Base-by-base conservation (phyloP, 2,113 vertebrate genomes). In the Leptodactylus fuscus region DNA sequence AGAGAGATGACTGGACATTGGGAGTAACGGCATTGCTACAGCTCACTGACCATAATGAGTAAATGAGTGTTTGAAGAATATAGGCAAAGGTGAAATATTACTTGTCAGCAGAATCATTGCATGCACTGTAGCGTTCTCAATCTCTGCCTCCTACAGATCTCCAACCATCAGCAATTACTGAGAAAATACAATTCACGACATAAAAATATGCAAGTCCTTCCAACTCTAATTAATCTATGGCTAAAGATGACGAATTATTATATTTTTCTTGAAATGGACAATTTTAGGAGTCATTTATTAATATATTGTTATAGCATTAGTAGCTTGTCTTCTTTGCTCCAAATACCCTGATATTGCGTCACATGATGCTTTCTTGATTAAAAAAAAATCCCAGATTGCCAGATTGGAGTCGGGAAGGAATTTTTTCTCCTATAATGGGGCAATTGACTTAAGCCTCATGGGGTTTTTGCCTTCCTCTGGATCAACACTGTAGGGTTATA, bases 41-140 rank as follows among this genome's bases (percentile, higher is more conserved):
- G 65, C 34, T 38, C 65, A 69, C 65, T 69, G 65, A 38, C 34
- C 65, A 36, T 69, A 69, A 69, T 69, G 65, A 69, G 65, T 69
- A 69, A 69, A 69, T 38, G 18, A 65, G 60, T 65, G 29, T 16
- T 65, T 16, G 60, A 32, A 65, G 60, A 29, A 38, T 38, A 38
- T 38, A 67, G 65, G 65, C 65, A 69, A 69, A 69, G 65, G 65
- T 38, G 65, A 69, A 69, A 69, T 36, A 69, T 69, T 20, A 69
- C 34, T 69, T 69, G 65, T 69, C 34, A 69, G 65, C 65, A 69
- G 38, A 69, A 69, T 69, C 65, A 69, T 22, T 69, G 32, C 34
- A 20, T 38, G 65, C 65, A 36, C 34, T 22, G 65, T 22, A 69
- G 65, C 32, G 29, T 38, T 38, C 34, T 12, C 34, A 69, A 38